These are phyloP conservation scores for Caenorhabditis angaria DNA, from an alignment of 2,888 invertebrate genomes.

Conservation along the genomic window DNA sequence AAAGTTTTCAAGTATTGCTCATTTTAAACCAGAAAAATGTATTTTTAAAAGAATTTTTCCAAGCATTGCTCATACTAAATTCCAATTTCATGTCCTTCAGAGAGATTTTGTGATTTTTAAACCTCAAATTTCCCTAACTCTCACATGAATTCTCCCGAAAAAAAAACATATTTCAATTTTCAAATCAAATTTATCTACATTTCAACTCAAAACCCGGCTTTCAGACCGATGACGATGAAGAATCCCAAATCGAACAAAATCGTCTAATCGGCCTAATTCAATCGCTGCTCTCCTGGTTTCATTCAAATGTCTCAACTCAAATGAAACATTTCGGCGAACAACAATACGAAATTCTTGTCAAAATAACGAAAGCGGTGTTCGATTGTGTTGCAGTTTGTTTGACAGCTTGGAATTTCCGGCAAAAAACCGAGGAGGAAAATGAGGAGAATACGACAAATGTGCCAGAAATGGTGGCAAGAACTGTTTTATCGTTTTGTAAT, in stretches of 20 bases:
- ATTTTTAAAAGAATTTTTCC: not conserved
- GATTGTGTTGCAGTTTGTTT: slow-evolving; percentile 18
- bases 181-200: no score
- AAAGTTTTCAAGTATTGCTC: no score
- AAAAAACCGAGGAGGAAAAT: slow-evolving; percentile 27
- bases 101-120: no score
- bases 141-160: no score
- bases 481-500: slow-evolving; percentile 25
- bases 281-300: slow-evolving; percentile 24
- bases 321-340: slow-evolving; percentile 15
- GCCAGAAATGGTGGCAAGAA: slow-evolving; percentile 15
- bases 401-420: slow-evolving; percentile 23
- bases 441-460: slow-evolving; percentile 20
- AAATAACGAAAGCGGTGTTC: slow-evolving; percentile 21
- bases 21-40: no score
- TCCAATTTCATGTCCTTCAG: no score
- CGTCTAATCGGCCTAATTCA: slow-evolving; percentile 12
- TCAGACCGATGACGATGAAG: not conserved
- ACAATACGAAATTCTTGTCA: slow-evolving; percentile 16
- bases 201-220: no score
- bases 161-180: no score
- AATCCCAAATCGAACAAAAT: slow-evolving; percentile 12
- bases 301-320: slow-evolving; percentile 11
- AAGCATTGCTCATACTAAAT: no score
- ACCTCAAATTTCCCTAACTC: no score